These are phyloP conservation scores for Syngnathus scovelli DNA, from an alignment of 2,113 vertebrate genomes.

Conservation along the genomic window DNA sequence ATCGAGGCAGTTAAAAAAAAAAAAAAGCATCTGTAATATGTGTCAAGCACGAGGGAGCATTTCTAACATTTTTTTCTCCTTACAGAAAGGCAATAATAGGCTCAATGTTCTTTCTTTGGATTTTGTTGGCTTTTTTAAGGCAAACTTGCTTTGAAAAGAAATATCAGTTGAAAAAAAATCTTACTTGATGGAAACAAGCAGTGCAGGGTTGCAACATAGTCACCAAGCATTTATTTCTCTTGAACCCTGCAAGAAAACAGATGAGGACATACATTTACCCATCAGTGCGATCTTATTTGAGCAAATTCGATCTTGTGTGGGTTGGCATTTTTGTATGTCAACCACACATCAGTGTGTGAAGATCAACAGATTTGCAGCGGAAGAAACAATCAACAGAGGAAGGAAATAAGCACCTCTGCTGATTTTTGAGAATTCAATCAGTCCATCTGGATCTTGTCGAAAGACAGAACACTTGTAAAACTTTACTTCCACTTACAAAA, in stretches of 20 bases:
- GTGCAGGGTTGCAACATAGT: not conserved
- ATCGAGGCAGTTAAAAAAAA: not conserved
- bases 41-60: not conserved
- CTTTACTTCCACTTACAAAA: not conserved
- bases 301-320: too few species aligned
- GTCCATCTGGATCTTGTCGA: not conserved
- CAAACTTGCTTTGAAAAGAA: not conserved
- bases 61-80: not conserved
- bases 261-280: not conserved
- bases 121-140: too few species aligned
- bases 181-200: not conserved
- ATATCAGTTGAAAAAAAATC: not conserved
- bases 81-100: not conserved
- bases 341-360: not conserved
- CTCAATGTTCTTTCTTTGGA: too few species aligned
- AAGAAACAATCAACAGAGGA: not conserved
- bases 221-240: not conserved
- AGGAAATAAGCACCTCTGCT: not conserved
- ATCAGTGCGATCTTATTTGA: too few species aligned
- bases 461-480: not conserved
- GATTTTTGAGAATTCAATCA: not conserved
- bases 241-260: not conserved
- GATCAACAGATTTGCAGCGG: not conserved
- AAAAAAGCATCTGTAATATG: not conserved
- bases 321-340: not conserved